Conservation (phyloP, 1,140 invertebrate species). For the Piezodorus guildinii region DNA sequence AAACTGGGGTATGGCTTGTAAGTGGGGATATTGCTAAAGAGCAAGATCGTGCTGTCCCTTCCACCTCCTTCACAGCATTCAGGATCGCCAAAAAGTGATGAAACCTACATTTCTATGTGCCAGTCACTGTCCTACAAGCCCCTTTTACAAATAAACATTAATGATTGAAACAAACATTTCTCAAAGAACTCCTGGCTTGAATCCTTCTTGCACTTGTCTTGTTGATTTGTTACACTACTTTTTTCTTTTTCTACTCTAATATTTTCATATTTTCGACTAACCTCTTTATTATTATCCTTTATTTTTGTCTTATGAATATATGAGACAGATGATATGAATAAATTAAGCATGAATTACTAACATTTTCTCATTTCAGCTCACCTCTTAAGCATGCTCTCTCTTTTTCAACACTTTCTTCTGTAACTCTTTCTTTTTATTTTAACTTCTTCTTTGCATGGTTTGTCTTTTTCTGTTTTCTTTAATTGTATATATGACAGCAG, state of each 20-base stretch:
- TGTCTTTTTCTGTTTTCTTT: constrained; percentile 4
- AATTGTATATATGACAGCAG: background rate
- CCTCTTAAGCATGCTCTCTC: background rate
- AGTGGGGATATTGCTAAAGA: constrained; percentile 32
- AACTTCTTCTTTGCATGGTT: constrained; percentile 10
- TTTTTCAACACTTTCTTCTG: background rate
- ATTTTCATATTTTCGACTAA: background rate
- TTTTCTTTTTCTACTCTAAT: constrained; percentile 6
- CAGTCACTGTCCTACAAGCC: background rate
- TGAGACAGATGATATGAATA: too few relatives aligned
- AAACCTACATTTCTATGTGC: background rate
- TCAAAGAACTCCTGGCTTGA: too few relatives aligned
- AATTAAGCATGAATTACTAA: background rate
- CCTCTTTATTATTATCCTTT: constrained; percentile 1
- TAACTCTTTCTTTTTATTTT: constrained; percentile 11
- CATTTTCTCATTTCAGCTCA: background rate
- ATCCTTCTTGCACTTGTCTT: too few relatives aligned
- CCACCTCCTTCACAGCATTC: constrained; percentile 36
- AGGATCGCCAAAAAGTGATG: constrained; percentile 36
- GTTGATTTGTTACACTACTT: too few relatives aligned
- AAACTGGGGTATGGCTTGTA: constrained; percentile 35
- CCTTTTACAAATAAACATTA: background rate
- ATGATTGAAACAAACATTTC: background rate
- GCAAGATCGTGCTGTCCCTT: constrained; percentile 16
- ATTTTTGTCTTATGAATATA: background rate